Percentiles rank a stretch among this genome's conserved stretches.
These are phyloP conservation scores for Columba livia DNA, from an alignment of 2,113 vertebrate species.

Conservation along the genomic window DNA sequence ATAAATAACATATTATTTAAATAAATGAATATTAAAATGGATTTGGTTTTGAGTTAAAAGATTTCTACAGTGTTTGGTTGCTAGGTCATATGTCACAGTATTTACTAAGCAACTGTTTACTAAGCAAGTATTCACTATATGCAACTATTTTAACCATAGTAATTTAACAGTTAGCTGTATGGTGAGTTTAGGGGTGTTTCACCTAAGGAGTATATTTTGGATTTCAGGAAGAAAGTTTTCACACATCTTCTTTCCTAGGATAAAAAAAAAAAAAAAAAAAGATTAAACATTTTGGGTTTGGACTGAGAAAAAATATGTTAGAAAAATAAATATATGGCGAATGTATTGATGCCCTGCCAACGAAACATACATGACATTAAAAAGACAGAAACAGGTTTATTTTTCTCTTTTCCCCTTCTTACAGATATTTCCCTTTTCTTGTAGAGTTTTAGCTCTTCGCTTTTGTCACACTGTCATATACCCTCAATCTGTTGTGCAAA, in stretches of 20 bases:
- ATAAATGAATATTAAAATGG: neutral
- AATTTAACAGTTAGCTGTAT: neutral
- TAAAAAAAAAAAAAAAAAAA: neutral
- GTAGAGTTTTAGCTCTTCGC: neutral
- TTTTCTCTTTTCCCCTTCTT: neutral
- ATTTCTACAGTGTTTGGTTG: neutral
- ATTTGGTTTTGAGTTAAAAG: neutral
- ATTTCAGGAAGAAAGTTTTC: neutral
- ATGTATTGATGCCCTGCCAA: neutral
- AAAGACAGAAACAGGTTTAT: neutral
- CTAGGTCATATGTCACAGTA: neutral
- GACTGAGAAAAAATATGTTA: neutral
- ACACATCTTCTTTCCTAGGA: slow-evolving; percentile 33
- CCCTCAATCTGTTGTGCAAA: neutral
- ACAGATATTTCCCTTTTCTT: neutral
- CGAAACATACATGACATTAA: neutral
- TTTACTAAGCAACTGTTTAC: slow-evolving; percentile 2
- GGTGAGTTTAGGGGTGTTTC: neutral
- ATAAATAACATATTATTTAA: neutral
- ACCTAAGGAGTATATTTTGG: neutral
- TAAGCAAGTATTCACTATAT: neutral
- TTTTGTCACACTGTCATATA: neutral
- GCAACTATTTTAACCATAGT: neutral
- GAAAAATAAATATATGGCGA: neutral
- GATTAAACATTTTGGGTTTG: neutral